A percentile compares a stretch with the other conserved stretches of the same genome.
Evolutionary conservation across 2,113 vertebrate genomes (phyloP).

Genomic region (Struthidea cinerea): DNA sequence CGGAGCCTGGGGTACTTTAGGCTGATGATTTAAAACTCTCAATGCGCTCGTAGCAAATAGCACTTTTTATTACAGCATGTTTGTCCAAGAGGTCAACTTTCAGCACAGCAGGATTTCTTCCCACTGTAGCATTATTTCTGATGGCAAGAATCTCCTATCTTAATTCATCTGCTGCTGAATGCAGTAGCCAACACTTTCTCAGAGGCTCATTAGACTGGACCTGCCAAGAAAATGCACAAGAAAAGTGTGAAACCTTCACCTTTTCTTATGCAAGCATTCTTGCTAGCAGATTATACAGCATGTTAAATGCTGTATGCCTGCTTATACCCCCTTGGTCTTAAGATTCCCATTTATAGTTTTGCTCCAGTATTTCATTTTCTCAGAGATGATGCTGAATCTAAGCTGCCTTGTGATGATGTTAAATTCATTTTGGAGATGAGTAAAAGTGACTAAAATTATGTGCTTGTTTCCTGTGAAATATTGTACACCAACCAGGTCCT

Average conservation of each 20-base stretch:
- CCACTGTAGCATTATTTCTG: slow-evolving; percentile 68
- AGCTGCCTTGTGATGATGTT: slow-evolving; percentile 36
- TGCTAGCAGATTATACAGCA: background rate
- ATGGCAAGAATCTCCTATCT: slow-evolving; percentile 34
- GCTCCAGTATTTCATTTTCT: slow-evolving; percentile 34
- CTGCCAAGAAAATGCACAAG: background rate
- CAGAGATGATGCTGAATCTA: slow-evolving; percentile 5
- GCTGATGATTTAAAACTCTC: slow-evolving; percentile 82
- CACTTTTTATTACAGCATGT: slow-evolving; percentile 75
- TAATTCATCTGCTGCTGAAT: slow-evolving; percentile 42
- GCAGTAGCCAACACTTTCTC: background rate
- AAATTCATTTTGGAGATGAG: slow-evolving; percentile 26
- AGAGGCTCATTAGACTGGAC: background rate
- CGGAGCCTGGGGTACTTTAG: slow-evolving; percentile 74
- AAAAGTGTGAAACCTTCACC: background rate
- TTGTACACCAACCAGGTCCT: background rate
- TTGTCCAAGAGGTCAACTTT: slow-evolving; percentile 82
- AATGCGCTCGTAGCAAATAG: slow-evolving; percentile 70
- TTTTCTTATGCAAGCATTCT: background rate
- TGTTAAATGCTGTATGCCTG: background rate
- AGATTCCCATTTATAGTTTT: slow-evolving; percentile 23
- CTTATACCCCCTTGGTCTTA: background rate
- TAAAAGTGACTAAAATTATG: slow-evolving; percentile 45
- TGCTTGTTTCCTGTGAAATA: slow-evolving; percentile 25
- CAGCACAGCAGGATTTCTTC: slow-evolving; percentile 59